phyloP scores from a whole-genome alignment of 2,797 vertebrate species.

The Acanthurus tractus region DNA sequence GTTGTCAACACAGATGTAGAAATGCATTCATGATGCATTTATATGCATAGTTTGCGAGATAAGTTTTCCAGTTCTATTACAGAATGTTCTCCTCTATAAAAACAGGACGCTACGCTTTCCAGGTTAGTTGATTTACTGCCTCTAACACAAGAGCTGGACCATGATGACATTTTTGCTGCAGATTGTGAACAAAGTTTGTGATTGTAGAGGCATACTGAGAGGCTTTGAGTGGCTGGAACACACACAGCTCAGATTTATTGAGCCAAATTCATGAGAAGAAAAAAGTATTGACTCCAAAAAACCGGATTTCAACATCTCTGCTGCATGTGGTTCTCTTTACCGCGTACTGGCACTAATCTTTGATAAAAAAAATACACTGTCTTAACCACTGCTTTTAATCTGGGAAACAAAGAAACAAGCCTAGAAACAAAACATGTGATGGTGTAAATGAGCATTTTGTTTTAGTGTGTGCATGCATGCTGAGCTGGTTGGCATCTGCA shows the following conservation, averaged over 20 bases:
- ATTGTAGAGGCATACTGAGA: background rate
- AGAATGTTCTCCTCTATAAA: background rate
- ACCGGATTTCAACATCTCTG: conserved; percentile 15
- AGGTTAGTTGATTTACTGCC: conserved; percentile 13
- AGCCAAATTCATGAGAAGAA: conserved; percentile 10
- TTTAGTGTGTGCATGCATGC: background rate
- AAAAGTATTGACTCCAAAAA: conserved; percentile 5
- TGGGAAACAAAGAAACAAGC: background rate
- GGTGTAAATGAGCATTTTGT: background rate
- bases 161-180: conserved; percentile 16
- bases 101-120: conserved; percentile 3
- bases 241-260: background rate
- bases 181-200: conserved; percentile 12
- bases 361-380: conserved; percentile 12
- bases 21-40: no score
- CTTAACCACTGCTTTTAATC: background rate
- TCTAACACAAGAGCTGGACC: background rate
- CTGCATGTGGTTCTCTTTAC: background rate
- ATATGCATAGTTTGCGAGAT: background rate
- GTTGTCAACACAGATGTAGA: no score
- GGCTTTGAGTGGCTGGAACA: conserved; percentile 2
- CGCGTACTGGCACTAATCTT: background rate
- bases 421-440: background rate
- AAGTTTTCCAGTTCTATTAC: background rate
- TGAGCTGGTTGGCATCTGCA: background rate